Conservation (phyloP, 2,797 vertebrate species). For the Gastrophryne carolinensis region DNA sequence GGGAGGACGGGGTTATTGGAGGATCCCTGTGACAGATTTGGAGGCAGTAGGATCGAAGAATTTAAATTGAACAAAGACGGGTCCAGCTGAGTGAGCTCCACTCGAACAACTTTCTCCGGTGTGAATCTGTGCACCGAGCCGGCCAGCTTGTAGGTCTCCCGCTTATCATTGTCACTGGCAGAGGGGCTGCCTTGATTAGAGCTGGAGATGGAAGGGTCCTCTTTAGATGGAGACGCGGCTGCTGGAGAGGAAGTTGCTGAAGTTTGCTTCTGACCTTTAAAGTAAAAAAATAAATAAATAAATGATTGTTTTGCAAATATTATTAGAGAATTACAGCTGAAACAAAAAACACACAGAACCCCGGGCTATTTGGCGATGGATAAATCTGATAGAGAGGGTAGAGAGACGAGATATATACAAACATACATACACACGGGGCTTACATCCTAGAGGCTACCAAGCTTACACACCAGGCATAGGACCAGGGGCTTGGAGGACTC, state of each 20-base stretch:
- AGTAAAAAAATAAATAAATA: neutral
- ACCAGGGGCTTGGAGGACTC: no score
- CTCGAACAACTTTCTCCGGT: conserved; percentile 34
- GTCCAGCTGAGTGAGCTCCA: conserved; percentile 38
- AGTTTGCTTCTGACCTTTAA: neutral
- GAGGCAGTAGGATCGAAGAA: neutral
- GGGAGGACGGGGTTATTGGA: neutral
- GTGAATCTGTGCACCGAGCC: conserved; percentile 1
- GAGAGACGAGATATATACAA: no score
- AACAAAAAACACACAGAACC: no score
- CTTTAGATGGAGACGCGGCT: neutral
- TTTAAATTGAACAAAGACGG: conserved; percentile 19
- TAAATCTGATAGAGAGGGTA: no score
- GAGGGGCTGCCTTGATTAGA: neutral
- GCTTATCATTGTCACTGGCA: neutral
- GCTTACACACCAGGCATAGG: no score
- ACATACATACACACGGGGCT: no score
- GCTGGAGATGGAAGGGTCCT: neutral
- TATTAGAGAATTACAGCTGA: no score
- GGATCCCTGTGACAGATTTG: neutral
- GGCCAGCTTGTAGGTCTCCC: neutral
- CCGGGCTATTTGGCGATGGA: no score
- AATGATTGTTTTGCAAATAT: no score
- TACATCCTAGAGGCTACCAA: no score
- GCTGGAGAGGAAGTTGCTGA: neutral